phyloP scores from a whole-genome alignment of 2,888 invertebrate species.

The Seira ritae region DNA sequence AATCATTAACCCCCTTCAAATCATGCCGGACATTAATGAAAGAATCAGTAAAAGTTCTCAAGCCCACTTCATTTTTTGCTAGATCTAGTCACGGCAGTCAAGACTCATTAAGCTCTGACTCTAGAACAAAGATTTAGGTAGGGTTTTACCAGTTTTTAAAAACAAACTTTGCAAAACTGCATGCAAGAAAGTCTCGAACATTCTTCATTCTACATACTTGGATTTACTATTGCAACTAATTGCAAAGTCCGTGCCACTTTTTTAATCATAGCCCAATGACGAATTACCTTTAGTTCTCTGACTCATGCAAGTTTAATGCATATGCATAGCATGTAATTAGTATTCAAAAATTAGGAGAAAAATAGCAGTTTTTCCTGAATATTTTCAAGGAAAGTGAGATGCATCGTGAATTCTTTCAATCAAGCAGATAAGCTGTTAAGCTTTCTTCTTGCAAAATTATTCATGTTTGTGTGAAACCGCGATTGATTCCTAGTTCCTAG shows the following conservation, averaged over 20 bases:
- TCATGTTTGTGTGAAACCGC: not conserved
- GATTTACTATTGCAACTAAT: not conserved
- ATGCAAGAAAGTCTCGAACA: too few relatives aligned
- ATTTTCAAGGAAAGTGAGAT: not conserved
- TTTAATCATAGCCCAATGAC: too few relatives aligned
- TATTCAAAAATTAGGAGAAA: not conserved
- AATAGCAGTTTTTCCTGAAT: not conserved
- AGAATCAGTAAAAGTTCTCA: not conserved
- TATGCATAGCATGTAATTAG: slow-evolving; percentile 3
- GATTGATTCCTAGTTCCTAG: not conserved
- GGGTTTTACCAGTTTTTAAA: slow-evolving; percentile 6
- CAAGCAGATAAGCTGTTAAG: too few relatives aligned
- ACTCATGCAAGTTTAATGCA: not conserved
- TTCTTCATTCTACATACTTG: too few relatives aligned
- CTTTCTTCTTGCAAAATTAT: not conserved
- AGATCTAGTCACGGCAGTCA: not conserved
- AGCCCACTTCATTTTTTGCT: not conserved
- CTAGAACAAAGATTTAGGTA: not conserved
- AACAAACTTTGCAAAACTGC: not conserved
- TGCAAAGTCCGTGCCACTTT: not conserved
- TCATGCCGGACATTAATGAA: not conserved
- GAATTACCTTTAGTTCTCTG: too few relatives aligned
- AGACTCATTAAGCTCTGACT: not conserved
- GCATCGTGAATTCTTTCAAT: too few relatives aligned
- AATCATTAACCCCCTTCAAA: slow-evolving; percentile 8